Evolutionary conservation across 2,888 invertebrate species (phyloP).

Genomic region (Idaea biselata): DNA sequence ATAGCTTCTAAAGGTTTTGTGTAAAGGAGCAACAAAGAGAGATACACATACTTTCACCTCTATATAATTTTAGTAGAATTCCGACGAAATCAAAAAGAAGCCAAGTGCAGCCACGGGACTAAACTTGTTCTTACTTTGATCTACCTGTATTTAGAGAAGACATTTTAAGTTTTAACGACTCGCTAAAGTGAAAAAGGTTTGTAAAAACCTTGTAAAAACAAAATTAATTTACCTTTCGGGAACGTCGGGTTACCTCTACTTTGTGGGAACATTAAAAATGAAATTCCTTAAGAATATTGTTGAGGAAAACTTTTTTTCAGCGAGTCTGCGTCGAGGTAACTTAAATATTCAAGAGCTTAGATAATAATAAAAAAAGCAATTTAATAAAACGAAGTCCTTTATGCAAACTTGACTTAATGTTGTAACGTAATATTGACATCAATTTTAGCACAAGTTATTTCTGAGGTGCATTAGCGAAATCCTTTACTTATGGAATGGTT

Average conservation of each 20-base stretch:
- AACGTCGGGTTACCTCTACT: background rate
- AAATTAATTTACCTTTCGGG: background rate
- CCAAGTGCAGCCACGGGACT: background rate
- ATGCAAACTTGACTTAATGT: background rate
- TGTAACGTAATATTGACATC: background rate
- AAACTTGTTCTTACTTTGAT: background rate
- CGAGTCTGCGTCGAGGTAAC: background rate
- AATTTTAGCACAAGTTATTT: background rate
- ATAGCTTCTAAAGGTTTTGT: too few species aligned
- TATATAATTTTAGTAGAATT: too few species aligned
- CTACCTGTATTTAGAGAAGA: background rate
- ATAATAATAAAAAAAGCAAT: background rate
- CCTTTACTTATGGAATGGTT: background rate
- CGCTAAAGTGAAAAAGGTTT: background rate
- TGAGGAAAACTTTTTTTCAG: background rate
- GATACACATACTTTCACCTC: too few species aligned
- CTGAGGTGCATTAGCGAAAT: background rate
- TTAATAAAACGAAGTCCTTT: background rate
- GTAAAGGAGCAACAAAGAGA: too few species aligned
- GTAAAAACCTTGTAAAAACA: slow-evolving; percentile 1
- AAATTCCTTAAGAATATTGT: background rate
- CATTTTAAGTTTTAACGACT: background rate
- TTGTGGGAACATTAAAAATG: background rate
- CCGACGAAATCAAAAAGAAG: too few species aligned
- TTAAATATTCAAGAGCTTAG: background rate